Conservation (phyloP, 37 sponge, comb jelly and placozoan species). For the Lycopodina hypogea region DNA sequence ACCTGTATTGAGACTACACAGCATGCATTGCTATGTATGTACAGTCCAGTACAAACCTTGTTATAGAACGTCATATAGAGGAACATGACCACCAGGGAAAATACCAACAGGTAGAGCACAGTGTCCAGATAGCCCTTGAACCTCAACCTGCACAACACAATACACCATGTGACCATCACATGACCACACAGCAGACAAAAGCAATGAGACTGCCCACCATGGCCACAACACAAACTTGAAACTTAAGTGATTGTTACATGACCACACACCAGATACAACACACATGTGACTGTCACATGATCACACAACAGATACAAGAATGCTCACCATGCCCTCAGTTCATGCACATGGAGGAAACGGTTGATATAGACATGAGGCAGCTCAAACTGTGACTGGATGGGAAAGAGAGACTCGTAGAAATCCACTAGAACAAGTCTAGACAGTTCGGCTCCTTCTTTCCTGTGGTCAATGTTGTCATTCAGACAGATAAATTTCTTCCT, state of each 20-base stretch:
- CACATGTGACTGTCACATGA: background rate
- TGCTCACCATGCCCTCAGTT: constrained; percentile 80
- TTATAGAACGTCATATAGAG: constrained; percentile 52
- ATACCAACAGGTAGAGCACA: constrained; percentile 20
- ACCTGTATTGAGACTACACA: no score
- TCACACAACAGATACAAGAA: background rate
- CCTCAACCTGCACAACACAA: constrained; percentile 19
- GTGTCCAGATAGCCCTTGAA: constrained; percentile 20
- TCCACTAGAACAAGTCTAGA: constrained; percentile 75
- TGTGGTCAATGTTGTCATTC: constrained; percentile 97
- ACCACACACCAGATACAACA: background rate
- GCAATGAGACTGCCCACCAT: constrained; percentile 57
- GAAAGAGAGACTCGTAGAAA: constrained; percentile 89
- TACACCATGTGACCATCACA: background rate
- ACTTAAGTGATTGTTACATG: background rate
- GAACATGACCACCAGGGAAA: constrained; percentile 25
- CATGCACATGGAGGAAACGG: constrained; percentile 69
- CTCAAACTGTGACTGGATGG: constrained; percentile 94
- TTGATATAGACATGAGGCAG: constrained; percentile 75
- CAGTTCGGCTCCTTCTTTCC: constrained; percentile 64
- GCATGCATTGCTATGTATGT: no score
- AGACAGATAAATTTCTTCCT: constrained; percentile 95
- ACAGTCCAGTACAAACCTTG: constrained; percentile 47
- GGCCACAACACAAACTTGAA: constrained; percentile 42
- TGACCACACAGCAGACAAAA: background rate